Base-by-base conservation (phyloP, 2,888 invertebrate species). In the Lasioglossum malachurum region DNA sequence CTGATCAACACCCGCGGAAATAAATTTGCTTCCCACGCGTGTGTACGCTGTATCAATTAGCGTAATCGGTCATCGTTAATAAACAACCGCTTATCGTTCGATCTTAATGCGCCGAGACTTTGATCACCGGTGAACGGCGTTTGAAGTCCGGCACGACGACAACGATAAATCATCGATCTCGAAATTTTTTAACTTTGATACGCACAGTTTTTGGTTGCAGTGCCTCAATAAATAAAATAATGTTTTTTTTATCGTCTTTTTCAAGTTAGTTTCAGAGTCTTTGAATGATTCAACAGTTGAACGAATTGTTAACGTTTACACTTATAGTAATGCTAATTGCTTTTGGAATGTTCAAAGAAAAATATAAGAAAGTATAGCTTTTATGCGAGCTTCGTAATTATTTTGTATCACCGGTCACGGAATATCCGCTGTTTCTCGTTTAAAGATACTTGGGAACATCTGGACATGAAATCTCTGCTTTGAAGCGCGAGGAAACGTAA, bases 21-120 rank as follows among this genome's bases (percentile, higher is more conserved):
- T 77, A 76, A 84, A 85, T 85, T 79, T 57, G 64, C 76, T 44
- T 31, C n/a, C 19, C 57, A 41, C 80, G 60, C 69, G 46, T 74
- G 46, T 27, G 38, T 12, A 5, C 19, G 19, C 27, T 46, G 8
- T 74, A 79, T 80, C 76, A 49, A 74, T 64, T n/a, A 14, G 31
- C 46, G 49, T 73, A 80, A 86, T 86, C 85, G 85, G 38, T 84
- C 79, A 76, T 80, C 57, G 73, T 79, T 84, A 85, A 86, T 80
- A 79, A 85, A 69, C 72, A 67, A 79, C 14, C 23, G n/a, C 35
- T 12, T 78, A 78, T 84, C 84, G 75, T 78, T 35, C 23, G 12
- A 83, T 78, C 77, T 83, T 77, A 83, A 83, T 84, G 71, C 60
- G 60, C 31, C 75, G 23, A 64, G 44, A 74, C 53, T 76, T 69